Base-by-base conservation (phyloP, 92 coral and sea anemone species). In the Zoanthus sociatus region DNA sequence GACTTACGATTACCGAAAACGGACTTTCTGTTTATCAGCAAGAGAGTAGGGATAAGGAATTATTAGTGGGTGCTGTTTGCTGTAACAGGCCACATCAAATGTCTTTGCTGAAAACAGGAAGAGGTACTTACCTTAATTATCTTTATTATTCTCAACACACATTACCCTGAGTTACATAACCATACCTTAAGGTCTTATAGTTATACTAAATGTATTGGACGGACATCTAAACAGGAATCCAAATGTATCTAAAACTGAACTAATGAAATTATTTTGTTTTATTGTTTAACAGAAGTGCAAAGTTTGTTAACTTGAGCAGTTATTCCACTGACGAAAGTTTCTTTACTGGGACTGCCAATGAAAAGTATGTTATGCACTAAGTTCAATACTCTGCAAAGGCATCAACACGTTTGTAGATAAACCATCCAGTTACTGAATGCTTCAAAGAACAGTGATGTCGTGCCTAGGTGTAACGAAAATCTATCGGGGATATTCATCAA, bases 331-430 rank as follows among this genome's bases (percentile, higher is more conserved):
- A 37, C 77, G 55, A 44, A 44, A 44, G 53, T 37, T 33, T 54
- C 53, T 72, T 72, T 33, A 37, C 54, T 72, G 53, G 76, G 76
- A 72, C 26, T 72, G 53, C 76, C 76, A 72, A 54, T 44, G 76
- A 72, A 16, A 72, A 44, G 76, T 72, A 72, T 72, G 76, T 44
- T 9, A 72, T 37, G 50, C 76, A 9, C 21, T 72, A 72, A 33
- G 50, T 72, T 72, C 9, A 37, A 30, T 69, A 69, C 73, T 15
- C 30, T 69, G 73, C 73, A 26, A 69, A 46, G 30, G 46, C 13
- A 15, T 69, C 37, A 44, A 44, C n/a, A 12, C 31, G 46, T 31
- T 31, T 0, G 21, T 72, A 33, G 76, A 72, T 15, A 72, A 9
- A 37, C 20, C 76, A 72, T 72, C 53, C 55, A 8, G 20, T 44